Conservation (phyloP, 2,113 vertebrate genomes). For the Mobula hypostoma region DNA sequence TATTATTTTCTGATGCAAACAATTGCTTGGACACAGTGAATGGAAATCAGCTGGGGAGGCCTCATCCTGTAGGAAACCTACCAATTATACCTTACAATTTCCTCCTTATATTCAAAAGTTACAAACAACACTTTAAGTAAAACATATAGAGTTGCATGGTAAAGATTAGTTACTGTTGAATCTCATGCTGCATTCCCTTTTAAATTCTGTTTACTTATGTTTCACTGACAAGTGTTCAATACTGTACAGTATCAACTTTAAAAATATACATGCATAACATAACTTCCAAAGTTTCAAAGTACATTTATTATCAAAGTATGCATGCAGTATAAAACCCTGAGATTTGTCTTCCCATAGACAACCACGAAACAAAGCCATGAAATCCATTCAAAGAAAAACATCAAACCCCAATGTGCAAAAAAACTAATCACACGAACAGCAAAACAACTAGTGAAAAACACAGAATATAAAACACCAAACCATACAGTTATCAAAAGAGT, state of each 20-base stretch:
- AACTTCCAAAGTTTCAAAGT: too few species aligned
- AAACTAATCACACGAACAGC: too few species aligned
- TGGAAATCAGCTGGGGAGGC: not conserved
- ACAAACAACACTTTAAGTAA: not conserved
- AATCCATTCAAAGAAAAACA: too few species aligned
- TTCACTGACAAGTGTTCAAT: not conserved
- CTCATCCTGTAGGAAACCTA: not conserved
- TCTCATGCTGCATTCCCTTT: not conserved
- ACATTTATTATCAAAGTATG: too few species aligned
- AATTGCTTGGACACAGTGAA: not conserved
- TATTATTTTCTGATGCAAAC: not conserved
- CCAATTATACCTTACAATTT: not conserved
- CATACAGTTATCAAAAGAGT: too few species aligned
- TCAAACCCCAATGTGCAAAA: too few species aligned
- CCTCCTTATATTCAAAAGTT: not conserved
- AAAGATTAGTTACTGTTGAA: not conserved
- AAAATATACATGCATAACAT: not conserved
- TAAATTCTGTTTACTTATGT: not conserved
- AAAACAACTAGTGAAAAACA: too few species aligned
- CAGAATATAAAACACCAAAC: too few species aligned
- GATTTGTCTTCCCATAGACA: too few species aligned
- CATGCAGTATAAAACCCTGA: too few species aligned
- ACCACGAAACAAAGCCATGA: too few species aligned
- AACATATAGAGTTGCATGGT: not conserved
- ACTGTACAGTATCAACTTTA: not conserved